Conservation (phyloP, 1,140 invertebrate species). For the Drepana arcuata region DNA sequence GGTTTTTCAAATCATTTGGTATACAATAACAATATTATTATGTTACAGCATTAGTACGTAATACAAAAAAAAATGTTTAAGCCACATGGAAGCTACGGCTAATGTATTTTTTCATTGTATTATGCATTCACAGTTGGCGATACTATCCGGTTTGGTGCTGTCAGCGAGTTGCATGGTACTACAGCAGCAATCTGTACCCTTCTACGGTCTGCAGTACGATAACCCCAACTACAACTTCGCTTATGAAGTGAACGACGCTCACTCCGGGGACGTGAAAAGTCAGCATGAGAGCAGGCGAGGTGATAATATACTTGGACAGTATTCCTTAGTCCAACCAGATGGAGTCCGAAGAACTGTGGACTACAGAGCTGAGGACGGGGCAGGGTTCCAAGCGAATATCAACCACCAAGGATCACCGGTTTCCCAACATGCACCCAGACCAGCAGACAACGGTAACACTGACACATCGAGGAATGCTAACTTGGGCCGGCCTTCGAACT, state of each 20-base stretch:
- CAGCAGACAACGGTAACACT: slow-evolving; percentile 13
- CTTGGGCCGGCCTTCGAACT: slow-evolving; percentile 1
- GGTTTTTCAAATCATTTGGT: no score
- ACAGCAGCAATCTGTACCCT: slow-evolving; percentile 32
- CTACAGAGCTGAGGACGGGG: slow-evolving; percentile 69
- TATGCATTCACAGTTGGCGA: slow-evolving; percentile 27
- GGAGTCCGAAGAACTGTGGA: slow-evolving; percentile 77
- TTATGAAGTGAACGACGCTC: slow-evolving; percentile 77
- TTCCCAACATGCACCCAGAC: slow-evolving; percentile 16
- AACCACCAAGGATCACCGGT: slow-evolving; percentile 39
- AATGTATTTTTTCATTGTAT: no score
- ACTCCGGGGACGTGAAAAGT: slow-evolving; percentile 66
- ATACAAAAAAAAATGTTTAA: no score
- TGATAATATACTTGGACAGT: slow-evolving; percentile 76
- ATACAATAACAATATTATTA: no score
- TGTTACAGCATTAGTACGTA: no score
- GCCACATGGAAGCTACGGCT: no score
- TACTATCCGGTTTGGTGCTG: slow-evolving; percentile 35
- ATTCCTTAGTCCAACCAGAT: slow-evolving; percentile 77
- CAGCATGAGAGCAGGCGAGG: slow-evolving; percentile 69
- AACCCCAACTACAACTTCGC: slow-evolving; percentile 73
- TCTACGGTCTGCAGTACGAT: slow-evolving; percentile 25
- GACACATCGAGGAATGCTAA: slow-evolving; percentile 21
- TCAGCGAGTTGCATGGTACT: slow-evolving; percentile 40
- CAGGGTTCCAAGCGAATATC: slow-evolving; percentile 47